Evolutionary conservation across 2,113 vertebrate species (phyloP).

Genomic region (Columba janthina): DNA sequence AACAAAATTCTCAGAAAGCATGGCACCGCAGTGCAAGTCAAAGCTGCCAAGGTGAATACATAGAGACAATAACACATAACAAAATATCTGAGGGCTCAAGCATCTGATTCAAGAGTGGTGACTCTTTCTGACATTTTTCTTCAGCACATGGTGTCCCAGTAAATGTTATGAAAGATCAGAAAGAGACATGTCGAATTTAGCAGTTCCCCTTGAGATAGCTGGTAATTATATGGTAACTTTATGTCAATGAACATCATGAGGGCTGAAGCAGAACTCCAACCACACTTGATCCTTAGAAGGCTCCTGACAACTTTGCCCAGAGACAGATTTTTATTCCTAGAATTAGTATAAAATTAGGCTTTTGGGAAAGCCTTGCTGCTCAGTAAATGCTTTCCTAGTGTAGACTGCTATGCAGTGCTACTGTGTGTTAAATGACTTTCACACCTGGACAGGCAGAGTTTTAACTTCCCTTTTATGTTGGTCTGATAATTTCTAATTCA

Average conservation of each 20-base stretch:
- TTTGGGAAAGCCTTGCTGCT: background rate
- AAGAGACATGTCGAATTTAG: background rate
- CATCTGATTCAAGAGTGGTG: background rate
- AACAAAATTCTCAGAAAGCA: background rate
- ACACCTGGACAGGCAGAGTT: background rate
- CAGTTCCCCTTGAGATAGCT: background rate
- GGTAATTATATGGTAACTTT: background rate
- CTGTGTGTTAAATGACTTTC: background rate
- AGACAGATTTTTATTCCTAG: background rate
- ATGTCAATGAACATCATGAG: background rate
- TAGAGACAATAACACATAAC: background rate
- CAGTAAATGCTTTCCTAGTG: background rate
- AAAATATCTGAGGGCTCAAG: background rate
- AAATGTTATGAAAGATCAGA: background rate
- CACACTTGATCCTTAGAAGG: background rate
- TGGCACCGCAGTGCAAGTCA: background rate
- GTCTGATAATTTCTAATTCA: background rate
- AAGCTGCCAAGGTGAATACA: background rate
- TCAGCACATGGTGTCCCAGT: background rate
- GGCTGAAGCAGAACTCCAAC: background rate
- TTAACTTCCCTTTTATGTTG: background rate
- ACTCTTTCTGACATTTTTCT: background rate
- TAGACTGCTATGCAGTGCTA: background rate
- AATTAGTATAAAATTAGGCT: background rate
- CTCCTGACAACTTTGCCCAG: background rate